phyloP scores from a whole-genome alignment of 2,113 vertebrate species.

The Forbesichthys agassizii region DNA sequence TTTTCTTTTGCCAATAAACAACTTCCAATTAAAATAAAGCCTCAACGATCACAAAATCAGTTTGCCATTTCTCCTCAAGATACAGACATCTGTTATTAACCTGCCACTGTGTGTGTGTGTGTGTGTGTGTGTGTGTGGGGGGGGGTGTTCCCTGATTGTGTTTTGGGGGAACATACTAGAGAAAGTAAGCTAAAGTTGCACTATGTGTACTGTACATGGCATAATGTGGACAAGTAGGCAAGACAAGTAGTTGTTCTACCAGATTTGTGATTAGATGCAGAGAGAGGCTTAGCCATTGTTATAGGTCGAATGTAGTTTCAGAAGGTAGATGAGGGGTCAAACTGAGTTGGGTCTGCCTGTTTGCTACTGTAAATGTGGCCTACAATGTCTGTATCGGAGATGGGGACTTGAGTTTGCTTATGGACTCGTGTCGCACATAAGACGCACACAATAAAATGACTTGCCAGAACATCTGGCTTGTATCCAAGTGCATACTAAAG shows the following conservation, averaged over 20 bases:
- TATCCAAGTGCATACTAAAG: too few species aligned
- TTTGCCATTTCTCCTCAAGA: constrained; percentile 60
- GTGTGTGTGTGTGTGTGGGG: too few species aligned
- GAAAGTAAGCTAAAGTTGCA: background rate
- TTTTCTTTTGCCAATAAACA: constrained; percentile 63
- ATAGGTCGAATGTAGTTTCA: background rate
- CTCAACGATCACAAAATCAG: constrained; percentile 63
- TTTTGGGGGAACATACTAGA: background rate
- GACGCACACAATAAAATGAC: too few species aligned
- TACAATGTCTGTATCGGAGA: too few species aligned
- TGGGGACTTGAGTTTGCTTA: too few species aligned
- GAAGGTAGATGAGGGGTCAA: background rate
- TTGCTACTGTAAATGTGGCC: too few species aligned
- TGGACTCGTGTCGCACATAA: too few species aligned
- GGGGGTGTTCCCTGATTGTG: background rate
- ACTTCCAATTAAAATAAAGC: constrained; percentile 67
- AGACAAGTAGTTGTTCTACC: background rate
- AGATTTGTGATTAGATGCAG: background rate
- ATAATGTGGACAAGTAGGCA: too few species aligned
- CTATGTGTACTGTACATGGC: too few species aligned
- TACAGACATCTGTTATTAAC: constrained; percentile 60
- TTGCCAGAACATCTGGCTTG: too few species aligned
- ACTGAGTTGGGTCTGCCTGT: too few species aligned
- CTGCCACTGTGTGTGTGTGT: constrained; percentile 20
- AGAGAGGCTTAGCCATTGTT: background rate